phyloP scores from a whole-genome alignment of 92 coral and sea anemone genomes.

The Zoanthus sansibaricus region DNA sequence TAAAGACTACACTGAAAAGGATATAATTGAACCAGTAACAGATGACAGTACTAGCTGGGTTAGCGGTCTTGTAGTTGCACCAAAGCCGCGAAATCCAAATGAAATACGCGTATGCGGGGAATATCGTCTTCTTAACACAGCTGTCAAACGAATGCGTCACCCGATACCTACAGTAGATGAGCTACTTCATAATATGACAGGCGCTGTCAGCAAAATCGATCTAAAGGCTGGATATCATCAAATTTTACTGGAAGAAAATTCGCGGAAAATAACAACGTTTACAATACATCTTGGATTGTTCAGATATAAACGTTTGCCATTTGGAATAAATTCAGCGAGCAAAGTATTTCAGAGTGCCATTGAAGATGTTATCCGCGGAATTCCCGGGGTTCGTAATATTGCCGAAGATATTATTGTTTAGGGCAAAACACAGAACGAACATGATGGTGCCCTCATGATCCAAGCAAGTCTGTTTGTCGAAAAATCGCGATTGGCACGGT shows the following conservation, averaged over 20 bases:
- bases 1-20: too few relatives aligned
- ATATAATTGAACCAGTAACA: too few relatives aligned
- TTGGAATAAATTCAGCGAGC: conserved; percentile 44
- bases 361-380: conserved; percentile 58
- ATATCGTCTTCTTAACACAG: conserved; percentile 31
- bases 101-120: conserved; percentile 47
- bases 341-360: conserved; percentile 51
- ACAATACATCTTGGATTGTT: conserved; percentile 35
- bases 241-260: conserved; percentile 20
- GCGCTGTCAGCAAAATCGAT: conserved; percentile 19
- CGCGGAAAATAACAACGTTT: conserved; percentile 39
- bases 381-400: conserved; percentile 63
- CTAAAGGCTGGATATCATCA: conserved; percentile 34
- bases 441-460: too few relatives aligned
- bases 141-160: conserved; percentile 42
- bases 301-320: conserved; percentile 39
- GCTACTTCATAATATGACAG: conserved; percentile 44
- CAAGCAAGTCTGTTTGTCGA: too few relatives aligned
- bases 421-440: conserved; percentile 40
- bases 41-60: conserved; percentile 52
- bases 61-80: conserved; percentile 53
- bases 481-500: too few relatives aligned
- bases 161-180: conserved; percentile 52
- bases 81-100: conserved; percentile 33
- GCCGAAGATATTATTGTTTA: conserved; percentile 55